phyloP scores from a whole-genome alignment of 2,888 invertebrate genomes.

The Mesoligia furuncula region DNA sequence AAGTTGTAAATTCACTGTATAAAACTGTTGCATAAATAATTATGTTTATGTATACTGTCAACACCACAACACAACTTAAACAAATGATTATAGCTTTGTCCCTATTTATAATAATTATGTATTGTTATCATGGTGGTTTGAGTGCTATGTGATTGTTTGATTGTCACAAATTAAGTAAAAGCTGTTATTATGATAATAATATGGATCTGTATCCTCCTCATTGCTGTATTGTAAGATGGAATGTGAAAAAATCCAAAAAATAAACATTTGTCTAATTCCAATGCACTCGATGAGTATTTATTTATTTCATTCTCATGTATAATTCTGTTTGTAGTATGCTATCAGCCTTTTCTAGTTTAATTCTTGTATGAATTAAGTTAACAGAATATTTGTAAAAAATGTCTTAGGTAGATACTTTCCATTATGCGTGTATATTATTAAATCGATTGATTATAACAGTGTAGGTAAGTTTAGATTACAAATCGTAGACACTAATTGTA shows the following conservation, averaged over 20 bases:
- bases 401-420: constrained; percentile 81
- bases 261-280: constrained; percentile 55
- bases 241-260: constrained; percentile 62
- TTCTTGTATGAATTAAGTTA: constrained; percentile 75
- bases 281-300: constrained; percentile 69
- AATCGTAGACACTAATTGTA: constrained; percentile 80
- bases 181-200: constrained; percentile 64
- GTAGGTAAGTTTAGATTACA: constrained; percentile 80
- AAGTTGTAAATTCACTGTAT: constrained; percentile 84
- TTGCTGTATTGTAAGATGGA: constrained; percentile 71
- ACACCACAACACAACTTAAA: constrained; percentile 70
- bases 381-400: constrained; percentile 79
- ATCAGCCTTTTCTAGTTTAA: constrained; percentile 79
- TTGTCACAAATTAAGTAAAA: constrained; percentile 82
- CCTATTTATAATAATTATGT: constrained; percentile 51
- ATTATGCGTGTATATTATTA: constrained; percentile 85
- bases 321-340: constrained; percentile 68
- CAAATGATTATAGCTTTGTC: constrained; percentile 68
- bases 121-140: constrained; percentile 71
- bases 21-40: constrained; percentile 60
- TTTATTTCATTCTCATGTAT: constrained; percentile 69
- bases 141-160: constrained; percentile 75
- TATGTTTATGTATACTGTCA: constrained; percentile 66
- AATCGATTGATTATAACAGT: constrained; percentile 81
- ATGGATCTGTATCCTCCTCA: constrained; percentile 78